phyloP scores from a whole-genome alignment of 2,888 invertebrate genomes.

The Dermolepida albohirtum region DNA sequence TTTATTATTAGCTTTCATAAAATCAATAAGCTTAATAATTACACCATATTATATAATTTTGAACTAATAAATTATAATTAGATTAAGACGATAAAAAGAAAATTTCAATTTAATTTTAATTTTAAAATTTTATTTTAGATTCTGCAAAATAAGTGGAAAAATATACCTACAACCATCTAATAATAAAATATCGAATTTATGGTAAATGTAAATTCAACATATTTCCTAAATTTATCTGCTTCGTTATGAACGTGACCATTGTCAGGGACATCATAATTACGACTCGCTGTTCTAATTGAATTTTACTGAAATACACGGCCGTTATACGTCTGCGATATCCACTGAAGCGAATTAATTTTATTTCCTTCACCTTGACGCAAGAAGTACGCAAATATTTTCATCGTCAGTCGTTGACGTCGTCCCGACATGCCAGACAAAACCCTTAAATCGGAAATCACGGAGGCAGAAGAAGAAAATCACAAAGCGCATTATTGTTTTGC shows the following conservation, averaged over 20 bases:
- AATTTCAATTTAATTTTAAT: too few relatives aligned
- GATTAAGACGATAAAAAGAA: too few relatives aligned
- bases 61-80: too few relatives aligned
- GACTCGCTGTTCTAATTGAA: conserved; percentile 13
- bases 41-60: too few relatives aligned
- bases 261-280: conserved; percentile 17
- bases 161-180: too few relatives aligned
- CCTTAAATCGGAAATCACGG: conserved; percentile 20
- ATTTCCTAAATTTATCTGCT: background rate
- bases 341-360: conserved; percentile 26
- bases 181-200: too few relatives aligned
- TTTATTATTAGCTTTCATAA: too few relatives aligned
- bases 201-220: too few relatives aligned
- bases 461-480: conserved; percentile 16
- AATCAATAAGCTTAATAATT: too few relatives aligned
- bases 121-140: too few relatives aligned
- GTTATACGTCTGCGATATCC: conserved; percentile 12
- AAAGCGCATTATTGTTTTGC: conserved; percentile 37
- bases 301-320: background rate
- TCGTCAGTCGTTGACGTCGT: background rate
- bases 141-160: too few relatives aligned
- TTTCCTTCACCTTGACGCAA: conserved; percentile 9
- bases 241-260: conserved; percentile 5
- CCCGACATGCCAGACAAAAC: background rate
- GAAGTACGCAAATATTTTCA: conserved; percentile 26